Base-by-base conservation (phyloP, 2,113 vertebrate species). In the Cottus gobio region DNA sequence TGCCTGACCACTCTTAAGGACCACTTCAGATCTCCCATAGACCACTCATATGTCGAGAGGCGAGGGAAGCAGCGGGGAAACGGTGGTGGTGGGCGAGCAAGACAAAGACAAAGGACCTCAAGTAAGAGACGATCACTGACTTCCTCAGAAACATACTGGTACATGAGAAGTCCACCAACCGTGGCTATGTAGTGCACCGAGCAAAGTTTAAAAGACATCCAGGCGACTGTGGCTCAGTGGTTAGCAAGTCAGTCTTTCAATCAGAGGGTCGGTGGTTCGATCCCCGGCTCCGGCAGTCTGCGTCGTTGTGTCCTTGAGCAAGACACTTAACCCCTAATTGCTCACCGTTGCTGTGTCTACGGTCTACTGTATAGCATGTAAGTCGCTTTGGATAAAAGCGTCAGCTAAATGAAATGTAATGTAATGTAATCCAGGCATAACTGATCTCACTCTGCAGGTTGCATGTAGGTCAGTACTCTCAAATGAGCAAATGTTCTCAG, bases 1-100 rank as follows among this genome's bases (percentile, higher is more conserved):
- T 37, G 70, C 57, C 57, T 57, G 82, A 80, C 80, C 84, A 81
- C 72, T 72, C 66, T 83, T 36, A 69, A 78, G 61, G 60, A 70
- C 63, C 84, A 81, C 78, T 91, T 86, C 57, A 86, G 63, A 75
- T 84, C 63, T 82, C 75, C 68, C 67, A 28, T 26, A 56, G 64
- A 67, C 44, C 72, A 78, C 79, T 87, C 15, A 1, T 24, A 26
- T 61, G 24, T 73, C 31, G 73, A 66, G 67, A 84, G 70, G 50
- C 16, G 2, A 78, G 60, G 50, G 30, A 70, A 70, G 80, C 69
- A 48, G 46, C 57, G 37, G 63, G 24, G 74, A 85, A 24, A 75
- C 2, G 9, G 37, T 16, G 46, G 24, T 28, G 20, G 26, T 7
- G 12, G 44, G 37, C 5, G 24, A 16, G 48, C 2, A 18, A 60